Conservation (phyloP, 2,797 vertebrate genomes). For the Nasua narica region DNA sequence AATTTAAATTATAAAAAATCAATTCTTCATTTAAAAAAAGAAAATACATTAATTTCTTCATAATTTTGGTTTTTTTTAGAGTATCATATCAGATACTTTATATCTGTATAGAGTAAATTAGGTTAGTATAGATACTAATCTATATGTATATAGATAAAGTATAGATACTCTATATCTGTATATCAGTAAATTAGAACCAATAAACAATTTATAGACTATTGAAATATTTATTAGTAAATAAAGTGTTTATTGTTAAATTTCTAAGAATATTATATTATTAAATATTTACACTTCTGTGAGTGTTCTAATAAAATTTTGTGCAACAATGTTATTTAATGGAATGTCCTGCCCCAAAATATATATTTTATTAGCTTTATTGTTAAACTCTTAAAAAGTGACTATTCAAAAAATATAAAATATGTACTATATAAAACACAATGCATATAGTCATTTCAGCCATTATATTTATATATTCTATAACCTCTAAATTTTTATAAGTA, state of each 20-base stretch:
- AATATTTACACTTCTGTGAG: neutral
- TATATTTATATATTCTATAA: neutral
- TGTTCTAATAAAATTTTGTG: neutral
- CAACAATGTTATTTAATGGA: neutral
- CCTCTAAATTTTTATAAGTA: neutral
- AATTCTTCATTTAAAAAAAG: too few species aligned
- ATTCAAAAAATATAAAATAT: neutral
- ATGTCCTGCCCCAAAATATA: neutral
- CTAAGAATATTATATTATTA: neutral
- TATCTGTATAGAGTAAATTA: too few species aligned
- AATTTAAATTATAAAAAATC: too few species aligned
- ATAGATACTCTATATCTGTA: too few species aligned
- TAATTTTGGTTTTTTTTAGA: neutral
- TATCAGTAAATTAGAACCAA: neutral
- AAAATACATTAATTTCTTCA: neutral
- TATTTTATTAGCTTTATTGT: neutral
- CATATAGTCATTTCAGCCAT: neutral
- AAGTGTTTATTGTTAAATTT: neutral
- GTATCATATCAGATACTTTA: neutral
- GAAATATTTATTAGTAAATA: neutral
- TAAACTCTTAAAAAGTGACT: neutral
- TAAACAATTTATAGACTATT: neutral
- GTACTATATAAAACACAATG: neutral
- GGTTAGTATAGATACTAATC: too few species aligned
- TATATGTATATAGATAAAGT: too few species aligned